A percentile compares a stretch with the other conserved stretches of the same genome.
These are phyloP conservation scores for Chymomyza caudatula DNA, from an alignment of 2,888 invertebrate species.

Conservation along the genomic window DNA sequence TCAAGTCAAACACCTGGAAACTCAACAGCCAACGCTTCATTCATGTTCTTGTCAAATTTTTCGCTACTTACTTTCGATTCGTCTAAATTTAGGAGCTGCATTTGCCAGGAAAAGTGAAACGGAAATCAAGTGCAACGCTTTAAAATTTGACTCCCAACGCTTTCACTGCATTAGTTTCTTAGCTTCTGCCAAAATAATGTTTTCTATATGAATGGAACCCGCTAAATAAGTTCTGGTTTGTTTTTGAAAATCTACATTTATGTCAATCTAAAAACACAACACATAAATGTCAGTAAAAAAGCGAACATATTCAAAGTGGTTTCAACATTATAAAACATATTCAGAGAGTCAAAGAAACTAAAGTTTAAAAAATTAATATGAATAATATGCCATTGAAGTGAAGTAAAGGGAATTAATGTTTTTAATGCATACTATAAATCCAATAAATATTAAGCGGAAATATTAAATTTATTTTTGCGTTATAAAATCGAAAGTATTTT, in stretches of 20 bases:
- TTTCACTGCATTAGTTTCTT: too few relatives aligned
- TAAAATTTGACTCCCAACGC: too few relatives aligned
- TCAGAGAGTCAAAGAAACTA: neutral
- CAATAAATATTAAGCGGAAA: conserved; percentile 47
- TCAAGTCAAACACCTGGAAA: too few relatives aligned
- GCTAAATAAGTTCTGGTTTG: neutral
- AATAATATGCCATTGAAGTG: neutral
- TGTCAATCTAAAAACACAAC: neutral
- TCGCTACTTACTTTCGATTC: too few relatives aligned
- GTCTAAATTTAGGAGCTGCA: too few relatives aligned
- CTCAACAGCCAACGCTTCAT: too few relatives aligned
- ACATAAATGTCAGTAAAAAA: neutral
- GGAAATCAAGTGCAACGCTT: too few relatives aligned
- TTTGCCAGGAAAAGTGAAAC: too few relatives aligned
- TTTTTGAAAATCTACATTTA: too few relatives aligned
- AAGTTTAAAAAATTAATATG: neutral
- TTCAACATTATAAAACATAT: too few relatives aligned
- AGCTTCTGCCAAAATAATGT: too few relatives aligned
- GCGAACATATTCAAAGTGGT: neutral
- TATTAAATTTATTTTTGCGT: conserved; percentile 33
- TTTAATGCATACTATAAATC: conserved; percentile 29
- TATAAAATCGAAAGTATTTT: neutral
- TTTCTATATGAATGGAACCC: neutral
- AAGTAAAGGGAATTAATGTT: conserved; percentile 30
- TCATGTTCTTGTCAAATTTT: too few relatives aligned